phyloP scores from a whole-genome alignment of 2,113 vertebrate genomes.

The Urocolius indicus region DNA sequence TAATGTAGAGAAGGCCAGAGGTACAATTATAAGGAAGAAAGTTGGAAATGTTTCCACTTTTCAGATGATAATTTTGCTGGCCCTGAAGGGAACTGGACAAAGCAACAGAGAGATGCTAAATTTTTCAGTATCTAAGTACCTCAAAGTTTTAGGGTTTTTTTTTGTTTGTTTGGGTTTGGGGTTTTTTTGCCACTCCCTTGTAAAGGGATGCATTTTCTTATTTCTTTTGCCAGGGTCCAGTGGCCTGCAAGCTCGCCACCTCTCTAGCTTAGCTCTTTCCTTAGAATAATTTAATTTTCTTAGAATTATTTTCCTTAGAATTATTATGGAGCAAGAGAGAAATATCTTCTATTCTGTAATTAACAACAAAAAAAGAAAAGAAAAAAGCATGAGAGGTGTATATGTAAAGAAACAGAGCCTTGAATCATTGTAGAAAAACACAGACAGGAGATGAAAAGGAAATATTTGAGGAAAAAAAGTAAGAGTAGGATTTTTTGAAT shows the following conservation, averaged over 20 bases:
- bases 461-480: not conserved
- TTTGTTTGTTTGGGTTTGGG: no score
- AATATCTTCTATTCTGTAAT: no score
- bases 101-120: not conserved
- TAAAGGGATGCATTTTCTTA: not conserved
- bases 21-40: not conserved
- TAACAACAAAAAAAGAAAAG: not conserved
- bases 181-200: not conserved
- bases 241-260: not conserved
- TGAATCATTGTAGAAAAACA: not conserved
- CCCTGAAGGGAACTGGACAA: not conserved
- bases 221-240: not conserved
- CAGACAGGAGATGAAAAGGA: not conserved
- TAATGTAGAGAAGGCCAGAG: no score
- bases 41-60: not conserved
- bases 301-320: no score
- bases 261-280: not conserved
- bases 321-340: no score
- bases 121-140: not conserved
- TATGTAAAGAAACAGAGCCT: not conserved
- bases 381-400: accelerated
- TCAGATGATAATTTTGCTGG: not conserved
- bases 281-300: not conserved
- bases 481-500: not conserved
- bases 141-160: not conserved